Conservation (phyloP, 2,797 vertebrate genomes). For the Buphagus erythrorhynchus region DNA sequence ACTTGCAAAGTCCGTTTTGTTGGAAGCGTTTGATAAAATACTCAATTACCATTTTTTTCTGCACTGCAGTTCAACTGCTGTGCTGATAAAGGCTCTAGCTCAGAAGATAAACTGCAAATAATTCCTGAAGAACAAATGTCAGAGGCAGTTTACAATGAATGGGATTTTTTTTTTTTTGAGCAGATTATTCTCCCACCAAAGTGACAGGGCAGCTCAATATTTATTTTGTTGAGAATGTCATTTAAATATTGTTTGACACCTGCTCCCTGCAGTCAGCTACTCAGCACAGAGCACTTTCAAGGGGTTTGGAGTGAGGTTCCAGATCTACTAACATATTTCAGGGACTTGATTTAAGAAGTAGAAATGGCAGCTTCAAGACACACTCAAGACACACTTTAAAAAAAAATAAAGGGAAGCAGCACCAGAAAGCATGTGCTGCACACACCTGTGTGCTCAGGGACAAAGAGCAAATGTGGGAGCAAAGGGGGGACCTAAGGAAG, state of each 20-base stretch:
- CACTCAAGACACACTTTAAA: no score
- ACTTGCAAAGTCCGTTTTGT: slow-evolving; percentile 83
- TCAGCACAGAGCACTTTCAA: slow-evolving; percentile 60
- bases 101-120: slow-evolving; percentile 83
- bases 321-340: background rate
- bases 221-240: slow-evolving; percentile 76
- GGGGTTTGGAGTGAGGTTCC: slow-evolving; percentile 48
- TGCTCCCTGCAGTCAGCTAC: slow-evolving; percentile 71
- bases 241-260: slow-evolving; percentile 81
- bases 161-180: slow-evolving; percentile 66
- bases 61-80: slow-evolving; percentile 77
- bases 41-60: slow-evolving; percentile 83
- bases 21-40: slow-evolving; percentile 87
- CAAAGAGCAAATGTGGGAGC: background rate
- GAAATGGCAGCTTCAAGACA: background rate
- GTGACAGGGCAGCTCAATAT: slow-evolving; percentile 77
- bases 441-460: background rate
- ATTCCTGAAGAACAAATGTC: slow-evolving; percentile 83
- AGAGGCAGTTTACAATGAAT: slow-evolving; percentile 75
- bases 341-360: background rate
- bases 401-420: background rate
- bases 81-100: slow-evolving; percentile 78
- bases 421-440: accelerated
- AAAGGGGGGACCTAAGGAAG: background rate
- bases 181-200: slow-evolving; percentile 79